phyloP scores from a whole-genome alignment of 2,797 vertebrate genomes.

The Falco cherrug region DNA sequence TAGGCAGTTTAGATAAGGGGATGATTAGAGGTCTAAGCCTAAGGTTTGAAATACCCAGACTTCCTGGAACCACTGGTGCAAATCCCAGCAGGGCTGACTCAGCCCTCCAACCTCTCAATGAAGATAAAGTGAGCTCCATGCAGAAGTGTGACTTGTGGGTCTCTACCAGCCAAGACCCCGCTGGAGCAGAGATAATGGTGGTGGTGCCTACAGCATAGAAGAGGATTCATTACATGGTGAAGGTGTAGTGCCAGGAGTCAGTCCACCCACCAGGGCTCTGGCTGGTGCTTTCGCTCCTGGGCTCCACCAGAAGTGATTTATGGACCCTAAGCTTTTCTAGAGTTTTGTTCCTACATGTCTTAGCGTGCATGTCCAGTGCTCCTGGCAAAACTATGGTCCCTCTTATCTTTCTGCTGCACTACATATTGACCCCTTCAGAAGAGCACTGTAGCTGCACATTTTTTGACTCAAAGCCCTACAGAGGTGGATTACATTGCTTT shows the following conservation, averaged over 20 bases:
- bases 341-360: not conserved
- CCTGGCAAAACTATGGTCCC: not conserved
- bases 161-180: not conserved
- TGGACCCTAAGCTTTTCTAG: not conserved
- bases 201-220: not conserved
- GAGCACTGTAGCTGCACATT: not conserved
- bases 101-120: conserved; percentile 11
- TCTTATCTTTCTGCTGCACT: not conserved
- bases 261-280: not conserved
- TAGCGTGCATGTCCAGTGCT: not conserved
- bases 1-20: conserved; percentile 70
- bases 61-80: conserved; percentile 67
- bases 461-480: not conserved
- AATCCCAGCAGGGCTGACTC: conserved; percentile 63
- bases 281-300: not conserved
- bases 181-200: rapidly evolving
- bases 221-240: rapidly evolving
- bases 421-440: not conserved
- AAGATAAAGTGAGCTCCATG: conserved; percentile 57
- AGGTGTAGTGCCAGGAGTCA: rapidly evolving
- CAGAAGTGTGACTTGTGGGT: conserved; percentile 8
- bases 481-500: not conserved
- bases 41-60: conserved; percentile 72
- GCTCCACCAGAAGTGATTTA: not conserved
- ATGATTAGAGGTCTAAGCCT: conserved; percentile 70